Base-by-base conservation (phyloP, 2,888 invertebrate species). In the Athalia rosae region DNA sequence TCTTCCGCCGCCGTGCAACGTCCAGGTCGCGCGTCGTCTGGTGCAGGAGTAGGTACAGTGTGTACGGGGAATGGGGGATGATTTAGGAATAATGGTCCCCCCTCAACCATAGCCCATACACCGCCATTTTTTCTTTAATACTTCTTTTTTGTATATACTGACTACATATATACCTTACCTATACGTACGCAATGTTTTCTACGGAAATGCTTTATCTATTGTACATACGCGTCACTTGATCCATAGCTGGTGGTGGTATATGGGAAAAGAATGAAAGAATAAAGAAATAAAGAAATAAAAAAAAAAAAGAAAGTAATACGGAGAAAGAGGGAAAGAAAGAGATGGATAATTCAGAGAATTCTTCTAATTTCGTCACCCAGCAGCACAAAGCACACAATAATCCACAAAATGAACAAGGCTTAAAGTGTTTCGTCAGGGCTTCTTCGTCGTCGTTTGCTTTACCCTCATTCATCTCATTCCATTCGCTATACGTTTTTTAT, bases 11-110 rank as follows among this genome's bases (percentile, higher is more conserved):
- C 53, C 53, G 53, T 4, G 53, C 6, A 53, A n/a, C 53, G 53
- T 53, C 28, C 28, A 28, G 28, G 28, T 28, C 28, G 28, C 28
- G 28, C 28, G 28, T 1, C 28, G 28, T 28, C 28, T 28, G 28
- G 28, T 28, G 28, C 28, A 28, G 2, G 28, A 28, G 28, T 28
- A 28, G 28, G 13, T 8, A 41, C 4, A 6, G 43, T 41, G 43
- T 8, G 41, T 9, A 43, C 8, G 11, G 9, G 61, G 48, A 9
- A 28, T 9, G 61, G 61, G 56, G 61, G 62, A 74, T 62, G 74
- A 62, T 74, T 74, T 62, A 62, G 74, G 74, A 74, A 74, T 74
- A 74, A 71, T 58, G 67, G 67, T 6, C 13, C 4, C 74, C 66
- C 58, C 66, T 61, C 67, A 15, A 11, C 45, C 28, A 11, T 13